A percentile compares a stretch with the other conserved stretches of the same genome.
Evolutionary conservation across 2,797 vertebrate genomes (phyloP).

Genomic region (Pitangus sulphuratus): DNA sequence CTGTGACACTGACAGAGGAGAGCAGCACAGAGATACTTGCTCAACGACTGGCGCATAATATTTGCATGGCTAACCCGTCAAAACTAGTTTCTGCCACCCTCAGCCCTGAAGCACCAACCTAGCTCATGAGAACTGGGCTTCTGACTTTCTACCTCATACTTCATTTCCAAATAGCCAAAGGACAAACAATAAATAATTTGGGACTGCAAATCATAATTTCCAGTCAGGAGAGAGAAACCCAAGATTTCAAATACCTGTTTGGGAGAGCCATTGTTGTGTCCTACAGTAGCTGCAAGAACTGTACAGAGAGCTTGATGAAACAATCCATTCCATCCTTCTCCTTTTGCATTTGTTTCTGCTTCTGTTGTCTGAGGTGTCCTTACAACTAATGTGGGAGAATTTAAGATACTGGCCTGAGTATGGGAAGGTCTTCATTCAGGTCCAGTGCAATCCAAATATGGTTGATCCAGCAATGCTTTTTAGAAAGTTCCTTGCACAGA

Average conservation of each 20-base stretch:
- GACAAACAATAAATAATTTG: slow-evolving; percentile 2
- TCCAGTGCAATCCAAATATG: not conserved
- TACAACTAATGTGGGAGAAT: not conserved
- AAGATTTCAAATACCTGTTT: not conserved
- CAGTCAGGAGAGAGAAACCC: not conserved
- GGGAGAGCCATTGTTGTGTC: not conserved
- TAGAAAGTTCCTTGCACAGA: not conserved
- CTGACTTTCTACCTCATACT: not conserved
- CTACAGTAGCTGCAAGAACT: not conserved
- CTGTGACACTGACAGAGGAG: not conserved
- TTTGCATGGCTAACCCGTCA: slow-evolving; percentile 68
- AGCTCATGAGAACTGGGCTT: slow-evolving; percentile 28
- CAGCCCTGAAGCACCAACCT: slow-evolving; percentile 46
- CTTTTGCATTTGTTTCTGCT: not conserved
- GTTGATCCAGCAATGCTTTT: not conserved
- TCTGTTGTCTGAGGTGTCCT: not conserved
- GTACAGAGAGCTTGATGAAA: not conserved
- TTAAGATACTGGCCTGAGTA: not conserved
- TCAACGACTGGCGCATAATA: not conserved
- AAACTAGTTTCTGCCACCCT: slow-evolving; percentile 35
- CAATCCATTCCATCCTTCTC: not conserved
- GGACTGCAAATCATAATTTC: not conserved
- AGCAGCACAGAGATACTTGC: slow-evolving; percentile 30
- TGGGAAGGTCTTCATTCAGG: not conserved
- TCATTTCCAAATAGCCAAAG: slow-evolving; percentile 9